Conservation (phyloP, 92 coral and sea anemone genomes). For the Palythoa grandiflora region DNA sequence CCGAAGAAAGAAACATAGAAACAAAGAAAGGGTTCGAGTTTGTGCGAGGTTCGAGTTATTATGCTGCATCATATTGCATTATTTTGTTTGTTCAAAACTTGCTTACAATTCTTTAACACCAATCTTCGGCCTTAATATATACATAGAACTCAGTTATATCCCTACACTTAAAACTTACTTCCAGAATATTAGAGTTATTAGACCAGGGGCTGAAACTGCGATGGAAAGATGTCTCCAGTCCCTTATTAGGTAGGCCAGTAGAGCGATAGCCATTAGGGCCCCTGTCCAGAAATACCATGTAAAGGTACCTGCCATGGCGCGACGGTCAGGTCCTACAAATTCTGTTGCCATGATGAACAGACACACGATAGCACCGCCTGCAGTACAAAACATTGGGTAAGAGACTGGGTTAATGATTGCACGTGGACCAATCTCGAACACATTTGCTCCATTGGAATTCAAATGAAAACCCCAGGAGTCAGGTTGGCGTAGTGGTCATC, state of each 20-base stretch:
- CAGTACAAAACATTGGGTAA: background rate
- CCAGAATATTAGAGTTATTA: constrained; percentile 83
- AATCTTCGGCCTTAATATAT: background rate
- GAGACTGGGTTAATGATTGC: background rate
- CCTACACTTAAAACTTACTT: constrained; percentile 64
- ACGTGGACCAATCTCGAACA: background rate
- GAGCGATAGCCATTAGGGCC: constrained; percentile 80
- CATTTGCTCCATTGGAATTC: background rate
- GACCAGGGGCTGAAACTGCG: constrained; percentile 85
- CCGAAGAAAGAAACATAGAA: too few species aligned
- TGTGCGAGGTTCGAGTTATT: too few species aligned
- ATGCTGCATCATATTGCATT: too few species aligned
- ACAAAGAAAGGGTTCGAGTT: too few species aligned
- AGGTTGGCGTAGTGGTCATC: too few species aligned
- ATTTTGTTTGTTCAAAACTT: too few species aligned
- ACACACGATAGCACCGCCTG: constrained; percentile 95
- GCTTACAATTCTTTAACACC: background rate
- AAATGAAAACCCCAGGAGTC: too few species aligned
- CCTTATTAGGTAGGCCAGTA: constrained; percentile 92
- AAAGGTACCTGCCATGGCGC: constrained; percentile 92
- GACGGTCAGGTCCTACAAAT: constrained; percentile 85
- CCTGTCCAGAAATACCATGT: constrained; percentile 95
- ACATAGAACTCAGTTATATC: background rate
- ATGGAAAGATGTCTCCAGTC: constrained; percentile 95
- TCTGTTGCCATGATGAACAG: constrained; percentile 93